phyloP scores from a whole-genome alignment of 2,113 vertebrate species.

The Mungos mungo region DNA sequence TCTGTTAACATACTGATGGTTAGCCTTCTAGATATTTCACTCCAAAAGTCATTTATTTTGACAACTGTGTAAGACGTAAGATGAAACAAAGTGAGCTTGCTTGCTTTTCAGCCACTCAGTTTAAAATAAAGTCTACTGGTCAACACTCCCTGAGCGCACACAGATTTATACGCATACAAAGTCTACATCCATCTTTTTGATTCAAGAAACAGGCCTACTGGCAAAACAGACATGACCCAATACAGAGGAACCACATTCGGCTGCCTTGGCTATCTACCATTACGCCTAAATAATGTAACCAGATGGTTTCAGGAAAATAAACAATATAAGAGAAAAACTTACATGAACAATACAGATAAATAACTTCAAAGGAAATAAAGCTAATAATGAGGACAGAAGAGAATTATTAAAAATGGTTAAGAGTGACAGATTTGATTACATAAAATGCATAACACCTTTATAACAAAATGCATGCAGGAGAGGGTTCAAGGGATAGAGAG shows the following conservation, averaged over 20 bases:
- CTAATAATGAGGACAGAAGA: not conserved
- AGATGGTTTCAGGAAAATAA: not conserved
- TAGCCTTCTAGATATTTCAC: not conserved
- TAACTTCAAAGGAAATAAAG: slow-evolving; percentile 1
- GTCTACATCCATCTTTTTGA: not conserved
- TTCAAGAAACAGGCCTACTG: not conserved
- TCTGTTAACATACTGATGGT: not conserved
- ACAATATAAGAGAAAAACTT: not conserved
- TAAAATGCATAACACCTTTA: not conserved
- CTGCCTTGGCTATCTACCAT: not conserved
- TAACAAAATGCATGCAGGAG: not conserved
- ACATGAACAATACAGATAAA: not conserved
- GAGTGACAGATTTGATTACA: not conserved
- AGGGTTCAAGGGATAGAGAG: not conserved
- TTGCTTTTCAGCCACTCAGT: not conserved
- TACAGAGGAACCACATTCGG: not conserved
- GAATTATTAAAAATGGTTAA: not conserved
- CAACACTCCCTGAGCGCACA: not conserved
- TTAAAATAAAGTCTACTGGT: not conserved
- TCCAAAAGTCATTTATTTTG: not conserved
- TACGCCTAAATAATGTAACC: not conserved
- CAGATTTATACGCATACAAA: not conserved
- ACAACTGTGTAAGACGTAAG: not conserved
- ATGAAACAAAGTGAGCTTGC: not conserved
- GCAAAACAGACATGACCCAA: not conserved